These are phyloP conservation scores for Mythimna impura DNA, from an alignment of 2,888 invertebrate genomes.

Conservation along the genomic window DNA sequence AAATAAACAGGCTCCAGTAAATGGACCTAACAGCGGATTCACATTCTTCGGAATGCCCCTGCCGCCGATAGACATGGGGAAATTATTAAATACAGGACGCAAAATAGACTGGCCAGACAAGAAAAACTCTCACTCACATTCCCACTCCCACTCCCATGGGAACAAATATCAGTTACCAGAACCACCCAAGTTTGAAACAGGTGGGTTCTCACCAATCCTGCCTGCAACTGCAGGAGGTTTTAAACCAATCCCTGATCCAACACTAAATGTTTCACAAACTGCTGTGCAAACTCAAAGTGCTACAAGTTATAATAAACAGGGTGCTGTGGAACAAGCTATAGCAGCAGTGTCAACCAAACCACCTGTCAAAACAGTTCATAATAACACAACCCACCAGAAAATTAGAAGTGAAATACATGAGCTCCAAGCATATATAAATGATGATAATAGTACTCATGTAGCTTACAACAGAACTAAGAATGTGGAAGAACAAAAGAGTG, in stretches of 20 bases:
- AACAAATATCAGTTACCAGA: slow-evolving; percentile 84
- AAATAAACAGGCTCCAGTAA: slow-evolving; percentile 78
- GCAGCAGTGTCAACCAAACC: slow-evolving; percentile 73
- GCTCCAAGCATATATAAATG: slow-evolving; percentile 82
- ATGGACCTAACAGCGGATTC: slow-evolving; percentile 91
- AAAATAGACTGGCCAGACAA: slow-evolving; percentile 86
- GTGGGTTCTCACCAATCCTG: slow-evolving; percentile 94
- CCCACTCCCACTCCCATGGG: slow-evolving; percentile 69
- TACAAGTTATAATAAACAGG: slow-evolving; percentile 68
- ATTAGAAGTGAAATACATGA: slow-evolving; percentile 87
- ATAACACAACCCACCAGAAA: slow-evolving; percentile 82
- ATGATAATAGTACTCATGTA: slow-evolving; percentile 84
- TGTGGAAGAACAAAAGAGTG: slow-evolving; percentile 83
- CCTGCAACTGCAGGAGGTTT: slow-evolving; percentile 94
- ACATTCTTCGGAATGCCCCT: slow-evolving; percentile 96
- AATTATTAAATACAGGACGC: slow-evolving; percentile 90
- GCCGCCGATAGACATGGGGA: slow-evolving; percentile 93
- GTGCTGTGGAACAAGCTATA: slow-evolving; percentile 70
- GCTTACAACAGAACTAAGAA: slow-evolving; percentile 86
- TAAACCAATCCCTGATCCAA: slow-evolving; percentile 91
- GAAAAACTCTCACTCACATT: slow-evolving; percentile 78
- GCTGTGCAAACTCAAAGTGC: slow-evolving; percentile 62
- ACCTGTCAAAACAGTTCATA: slow-evolving; percentile 73
- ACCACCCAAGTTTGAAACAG: slow-evolving; percentile 92
- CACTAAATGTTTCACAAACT: slow-evolving; percentile 73